Evolutionary conservation across 2,888 invertebrate species (phyloP).

Genomic region (Balanococcus diminutus): DNA sequence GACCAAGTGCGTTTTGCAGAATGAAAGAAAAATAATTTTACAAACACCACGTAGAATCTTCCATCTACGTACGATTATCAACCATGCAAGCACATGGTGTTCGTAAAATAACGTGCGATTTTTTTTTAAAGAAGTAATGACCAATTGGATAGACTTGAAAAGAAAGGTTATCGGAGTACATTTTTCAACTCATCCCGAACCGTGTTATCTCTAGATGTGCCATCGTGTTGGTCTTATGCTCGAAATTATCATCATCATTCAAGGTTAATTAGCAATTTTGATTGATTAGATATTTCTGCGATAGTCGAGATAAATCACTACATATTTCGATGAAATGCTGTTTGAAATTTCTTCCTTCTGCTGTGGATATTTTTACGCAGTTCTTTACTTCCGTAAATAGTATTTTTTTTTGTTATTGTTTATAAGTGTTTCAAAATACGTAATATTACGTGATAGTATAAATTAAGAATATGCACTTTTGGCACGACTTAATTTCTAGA

Average conservation of each 20-base stretch:
- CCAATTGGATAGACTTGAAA: not conserved
- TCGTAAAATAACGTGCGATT: not conserved
- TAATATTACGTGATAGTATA: no score
- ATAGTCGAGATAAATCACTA: not conserved
- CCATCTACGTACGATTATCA: no score
- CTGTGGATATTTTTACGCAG: not conserved
- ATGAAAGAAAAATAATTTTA: no score
- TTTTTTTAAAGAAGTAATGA: not conserved
- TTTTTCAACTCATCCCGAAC: not conserved
- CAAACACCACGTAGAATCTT: no score
- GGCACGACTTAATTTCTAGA: no score
- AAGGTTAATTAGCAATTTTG: not conserved
- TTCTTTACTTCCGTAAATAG: not conserved
- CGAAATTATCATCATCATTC: not conserved
- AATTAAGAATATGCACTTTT: no score
- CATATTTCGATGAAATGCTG: not conserved
- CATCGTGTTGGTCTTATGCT: not conserved
- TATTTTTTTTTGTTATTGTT: not conserved
- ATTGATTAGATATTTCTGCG: not conserved
- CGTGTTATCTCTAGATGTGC: not conserved
- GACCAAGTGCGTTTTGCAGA: no score
- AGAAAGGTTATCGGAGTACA: conserved; percentile 6
- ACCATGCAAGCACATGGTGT: no score
- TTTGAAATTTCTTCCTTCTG: not conserved
- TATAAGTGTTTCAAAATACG: no score